A percentile compares a stretch with the other conserved stretches of the same genome.
phyloP scores from a whole-genome alignment of 2,113 vertebrate genomes.

The Chunga burmeisteri region DNA sequence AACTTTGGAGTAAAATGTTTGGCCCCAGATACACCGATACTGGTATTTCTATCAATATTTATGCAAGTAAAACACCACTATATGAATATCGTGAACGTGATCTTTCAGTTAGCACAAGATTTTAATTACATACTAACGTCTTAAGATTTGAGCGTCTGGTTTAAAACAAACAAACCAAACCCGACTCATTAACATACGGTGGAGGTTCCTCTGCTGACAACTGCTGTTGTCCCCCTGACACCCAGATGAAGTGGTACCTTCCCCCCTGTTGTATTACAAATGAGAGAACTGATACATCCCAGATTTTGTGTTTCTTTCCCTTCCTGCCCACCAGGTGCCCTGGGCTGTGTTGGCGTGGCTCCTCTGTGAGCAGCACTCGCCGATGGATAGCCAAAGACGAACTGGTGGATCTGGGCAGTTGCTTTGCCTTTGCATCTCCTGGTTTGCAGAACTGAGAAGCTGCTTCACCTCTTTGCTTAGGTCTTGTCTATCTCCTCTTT shows the following conservation, averaged over 20 bases:
- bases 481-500: not conserved
- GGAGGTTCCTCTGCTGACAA: not conserved
- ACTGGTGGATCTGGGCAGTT: not conserved
- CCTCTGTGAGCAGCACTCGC: not conserved
- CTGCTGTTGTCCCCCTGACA: not conserved
- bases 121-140: not conserved
- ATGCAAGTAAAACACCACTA: not conserved
- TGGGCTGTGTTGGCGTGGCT: not conserved
- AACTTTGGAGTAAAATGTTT: not conserved
- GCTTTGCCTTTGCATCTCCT: not conserved
- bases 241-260: not conserved
- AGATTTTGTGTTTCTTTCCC: not conserved
- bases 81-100: not conserved
- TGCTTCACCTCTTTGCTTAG: not conserved
- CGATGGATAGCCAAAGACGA: not conserved
- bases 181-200: accelerated
- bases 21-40: not conserved
- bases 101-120: not conserved
- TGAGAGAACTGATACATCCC: not conserved
- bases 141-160: not conserved
- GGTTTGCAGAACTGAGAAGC: not conserved
- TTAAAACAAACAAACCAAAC: not conserved
- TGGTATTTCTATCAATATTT: not conserved
- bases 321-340: not conserved
- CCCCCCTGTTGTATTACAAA: not conserved